Evolutionary conservation across 2,888 invertebrate genomes (phyloP), one percentile per base, ranked within the genome.

Genomic region (Agrypnus murinus): DNA sequence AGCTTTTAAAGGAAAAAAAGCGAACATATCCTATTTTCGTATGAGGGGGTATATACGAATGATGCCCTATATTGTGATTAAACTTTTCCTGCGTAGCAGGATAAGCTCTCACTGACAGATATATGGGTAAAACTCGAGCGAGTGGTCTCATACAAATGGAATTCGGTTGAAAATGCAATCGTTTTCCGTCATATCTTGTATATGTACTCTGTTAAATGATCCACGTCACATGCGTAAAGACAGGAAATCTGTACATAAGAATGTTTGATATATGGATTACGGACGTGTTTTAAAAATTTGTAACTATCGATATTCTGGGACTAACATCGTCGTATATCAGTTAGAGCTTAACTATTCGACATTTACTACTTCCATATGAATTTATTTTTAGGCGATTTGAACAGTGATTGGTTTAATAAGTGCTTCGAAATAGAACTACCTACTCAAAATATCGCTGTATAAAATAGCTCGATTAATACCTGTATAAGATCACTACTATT

Each of bases 21-120:
- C 34, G 58, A 40, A 70, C 65, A 57, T 55, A 53, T 70, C 60
- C 36, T 59, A 64, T 59, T 65, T 65, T 69, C 46, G 46, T 66
- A 55, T 40, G 25, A 5, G 57, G 65, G 25, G 57, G 65, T 65
- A 34, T 64, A 58, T 70, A 25, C 55, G 45, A 60, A 59, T 60
- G 60, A 55, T 57, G 65, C 55, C 59, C 70, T 70, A 36, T 65
- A 70, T 70, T 70, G 62, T 62, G 70, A 70, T 70, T 70, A 70
- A 70, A 65, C 53, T 62, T 62, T 70, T 66, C 65, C 65, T 62
- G 65, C 65, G 62, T 70, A 65, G 60, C 60, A 53, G 48, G 70
- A 65, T 70, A 70, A 65, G 57, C 65, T 65, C 57, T 62, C 65
- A 70, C 65, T 57, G 65, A 70, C 65, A 62, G 62, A 70, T 70